Evolutionary conservation across 1,140 invertebrate species (phyloP), one percentile per base, ranked within the genome.

Genomic region (Hyles vespertilio): DNA sequence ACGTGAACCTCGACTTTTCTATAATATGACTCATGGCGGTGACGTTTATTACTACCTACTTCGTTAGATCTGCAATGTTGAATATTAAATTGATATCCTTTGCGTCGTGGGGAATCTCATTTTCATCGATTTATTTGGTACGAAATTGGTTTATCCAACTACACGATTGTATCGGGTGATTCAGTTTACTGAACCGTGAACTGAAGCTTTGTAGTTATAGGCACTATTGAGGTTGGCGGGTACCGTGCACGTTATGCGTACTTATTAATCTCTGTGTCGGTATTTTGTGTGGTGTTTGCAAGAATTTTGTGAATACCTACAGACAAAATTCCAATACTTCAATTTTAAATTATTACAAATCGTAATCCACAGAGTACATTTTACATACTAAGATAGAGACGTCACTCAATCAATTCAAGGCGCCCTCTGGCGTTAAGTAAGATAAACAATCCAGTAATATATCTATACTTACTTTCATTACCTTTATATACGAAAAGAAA

Each of bases 81-180:
- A 67, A 70, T 70, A 67, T 67, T 63, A 61, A 70, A 72, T 70
- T 72, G 61, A 67, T 70, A 63, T 73, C 56, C 58, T 67, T 67
- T 72, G 59, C 59, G 55, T 63, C 57, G 65, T 66, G 56, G 55
- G 54, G 58, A 68, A 64, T 67, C 49, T 64, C 69, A 69, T 72
- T 77, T 78, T 69, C 72, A 74, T 74, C 71, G 71, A 76, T 80
- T 78, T 75, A 71, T 78, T 72, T 78, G 73, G 67, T 70, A 61
- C 60, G 63, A 74, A 81, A 82, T 81, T 78, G 72, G 69, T 76
- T 80, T 74, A 77, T 77, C 63, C 67, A 71, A 75, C 65, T 71
- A 63, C 69, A 58, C 66, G 56, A 79, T 79, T 81, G 79, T 72
- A 73, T 69, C 64, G 73, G 12, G 63, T 74, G 60, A 70, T 72